Conservation (phyloP, 2,888 invertebrate genomes). For the Adela reaumurella region DNA sequence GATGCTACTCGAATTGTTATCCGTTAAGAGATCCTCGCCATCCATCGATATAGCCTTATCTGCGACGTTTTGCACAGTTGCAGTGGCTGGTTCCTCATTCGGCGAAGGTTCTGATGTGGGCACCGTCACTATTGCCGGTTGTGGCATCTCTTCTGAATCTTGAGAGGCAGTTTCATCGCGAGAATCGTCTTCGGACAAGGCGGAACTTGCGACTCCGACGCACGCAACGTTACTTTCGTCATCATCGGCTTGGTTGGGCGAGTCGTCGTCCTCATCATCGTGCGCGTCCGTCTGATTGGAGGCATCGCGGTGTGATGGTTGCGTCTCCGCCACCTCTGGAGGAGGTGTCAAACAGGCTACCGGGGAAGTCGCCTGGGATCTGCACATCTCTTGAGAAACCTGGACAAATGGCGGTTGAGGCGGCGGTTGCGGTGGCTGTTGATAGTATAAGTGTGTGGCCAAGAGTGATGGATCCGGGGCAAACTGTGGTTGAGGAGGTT, state of each 20-base stretch:
- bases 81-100: constrained; percentile 33
- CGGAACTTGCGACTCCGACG: constrained; percentile 44
- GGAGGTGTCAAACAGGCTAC: constrained; percentile 53
- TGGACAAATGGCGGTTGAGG: constrained; percentile 16
- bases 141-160: constrained; percentile 18
- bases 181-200: constrained; percentile 14
- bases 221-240: constrained; percentile 45
- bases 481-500: constrained; percentile 35
- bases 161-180: no score
- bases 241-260: constrained; percentile 42
- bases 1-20: constrained; percentile 37
- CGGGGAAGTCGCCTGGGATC: constrained; percentile 59
- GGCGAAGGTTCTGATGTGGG: constrained; percentile 16
- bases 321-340: constrained; percentile 44
- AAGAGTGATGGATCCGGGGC: constrained; percentile 49
- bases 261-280: constrained; percentile 63
- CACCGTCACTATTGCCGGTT: constrained; percentile 15
- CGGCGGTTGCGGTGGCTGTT: constrained; percentile 46
- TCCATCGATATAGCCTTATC: constrained; percentile 44
- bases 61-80: constrained; percentile 30
- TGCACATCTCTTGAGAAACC: constrained; percentile 39
- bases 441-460: constrained; percentile 55
- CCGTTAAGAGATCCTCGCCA: constrained; percentile 32
- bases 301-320: constrained; percentile 71
- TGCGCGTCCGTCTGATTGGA: constrained; percentile 81